phyloP scores from a whole-genome alignment of 1,140 invertebrate species.

The Gonioctena quinquepunctata region DNA sequence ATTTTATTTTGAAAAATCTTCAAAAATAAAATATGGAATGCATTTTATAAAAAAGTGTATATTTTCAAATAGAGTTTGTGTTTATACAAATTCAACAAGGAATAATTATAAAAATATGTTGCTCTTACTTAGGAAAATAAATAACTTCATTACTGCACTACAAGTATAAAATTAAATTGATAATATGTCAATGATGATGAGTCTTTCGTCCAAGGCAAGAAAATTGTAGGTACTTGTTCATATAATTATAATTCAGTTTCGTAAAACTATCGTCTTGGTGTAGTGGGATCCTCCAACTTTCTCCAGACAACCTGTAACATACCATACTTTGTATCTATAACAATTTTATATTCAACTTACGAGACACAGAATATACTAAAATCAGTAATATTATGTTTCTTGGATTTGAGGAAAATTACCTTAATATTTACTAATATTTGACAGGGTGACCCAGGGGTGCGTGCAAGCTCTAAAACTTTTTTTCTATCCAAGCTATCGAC shows the following conservation, averaged over 20 bases:
- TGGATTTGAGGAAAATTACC: too few relatives aligned
- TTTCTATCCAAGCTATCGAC: too few relatives aligned
- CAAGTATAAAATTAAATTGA: neutral
- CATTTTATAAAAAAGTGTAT: neutral
- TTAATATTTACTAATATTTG: too few relatives aligned
- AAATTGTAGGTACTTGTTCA: neutral
- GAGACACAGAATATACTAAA: too few relatives aligned
- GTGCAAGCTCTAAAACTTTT: too few relatives aligned
- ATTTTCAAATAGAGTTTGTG: neutral
- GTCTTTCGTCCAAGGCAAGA: neutral
- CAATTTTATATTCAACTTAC: too few relatives aligned
- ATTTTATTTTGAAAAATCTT: too few relatives aligned
- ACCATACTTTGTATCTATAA: too few relatives aligned
- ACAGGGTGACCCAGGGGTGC: too few relatives aligned
- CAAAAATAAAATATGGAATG: too few relatives aligned
- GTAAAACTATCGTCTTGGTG: slow-evolving; percentile 58
- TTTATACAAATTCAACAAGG: neutral
- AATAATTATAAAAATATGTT: slow-evolving; percentile 1
- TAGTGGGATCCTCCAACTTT: slow-evolving; percentile 68
- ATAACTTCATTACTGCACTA: neutral
- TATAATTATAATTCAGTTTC: neutral
- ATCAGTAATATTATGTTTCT: too few relatives aligned
- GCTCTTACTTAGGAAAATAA: neutral
- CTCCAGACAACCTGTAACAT: slow-evolving; percentile 67
- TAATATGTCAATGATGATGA: neutral